These are phyloP conservation scores for Lepus timidus DNA, from an alignment of 2,113 vertebrate species.

Conservation along the genomic window DNA sequence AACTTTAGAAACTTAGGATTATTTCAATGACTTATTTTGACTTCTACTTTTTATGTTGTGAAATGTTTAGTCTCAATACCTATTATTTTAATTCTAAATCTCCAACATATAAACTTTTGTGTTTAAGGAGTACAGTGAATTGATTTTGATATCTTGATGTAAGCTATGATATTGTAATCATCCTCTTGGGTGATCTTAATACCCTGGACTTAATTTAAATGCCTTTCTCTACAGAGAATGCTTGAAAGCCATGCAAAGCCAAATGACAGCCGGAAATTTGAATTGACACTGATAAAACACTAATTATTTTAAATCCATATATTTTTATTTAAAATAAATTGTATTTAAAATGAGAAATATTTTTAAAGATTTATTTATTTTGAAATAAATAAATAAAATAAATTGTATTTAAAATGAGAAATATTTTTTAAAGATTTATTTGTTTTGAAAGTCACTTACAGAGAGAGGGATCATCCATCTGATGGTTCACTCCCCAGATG, in stretches of 20 bases:
- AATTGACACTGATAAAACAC: neutral
- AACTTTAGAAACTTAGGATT: slow-evolving; percentile 11
- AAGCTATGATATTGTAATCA: neutral
- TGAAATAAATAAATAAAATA: neutral
- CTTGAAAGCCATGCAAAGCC: neutral
- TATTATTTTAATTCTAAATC: slow-evolving; percentile 37
- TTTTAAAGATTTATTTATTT: too few species aligned
- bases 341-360: neutral
- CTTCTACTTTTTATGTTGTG: neutral
- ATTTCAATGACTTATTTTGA: neutral
- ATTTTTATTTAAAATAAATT: slow-evolving; percentile 28
- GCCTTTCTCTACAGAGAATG: slow-evolving; percentile 20
- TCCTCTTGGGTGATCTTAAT: neutral
- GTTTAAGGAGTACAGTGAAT: slow-evolving; percentile 13
- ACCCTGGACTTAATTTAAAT: neutral
- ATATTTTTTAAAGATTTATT: too few species aligned
- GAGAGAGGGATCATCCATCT: too few species aligned
- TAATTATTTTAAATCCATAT: neutral
- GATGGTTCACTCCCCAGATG: too few species aligned
- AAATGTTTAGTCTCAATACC: neutral
- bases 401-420: neutral
- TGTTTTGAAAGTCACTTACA: too few species aligned
- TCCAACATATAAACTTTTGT: slow-evolving; percentile 5
- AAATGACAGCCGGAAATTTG: neutral
- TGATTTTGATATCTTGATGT: slow-evolving; percentile 5